Evolutionary conservation across 2,113 vertebrate genomes (phyloP).

Genomic region (Ifrita kowaldi): DNA sequence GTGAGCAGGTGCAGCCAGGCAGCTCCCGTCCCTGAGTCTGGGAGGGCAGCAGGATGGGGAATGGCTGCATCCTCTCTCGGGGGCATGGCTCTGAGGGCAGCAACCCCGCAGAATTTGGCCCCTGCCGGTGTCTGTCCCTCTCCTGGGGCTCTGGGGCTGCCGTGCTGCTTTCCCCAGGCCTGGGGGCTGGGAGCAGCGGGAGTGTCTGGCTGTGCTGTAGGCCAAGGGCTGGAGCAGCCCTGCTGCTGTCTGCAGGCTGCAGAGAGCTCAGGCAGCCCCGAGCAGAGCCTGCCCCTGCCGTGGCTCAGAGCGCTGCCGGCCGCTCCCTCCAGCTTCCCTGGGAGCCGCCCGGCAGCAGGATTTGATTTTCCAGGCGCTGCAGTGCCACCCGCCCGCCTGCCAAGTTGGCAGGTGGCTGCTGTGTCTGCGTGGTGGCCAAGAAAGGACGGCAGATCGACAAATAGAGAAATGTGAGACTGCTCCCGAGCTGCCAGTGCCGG

Average conservation of each 20-base stretch:
- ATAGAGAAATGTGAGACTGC: background rate
- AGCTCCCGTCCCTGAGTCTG: background rate
- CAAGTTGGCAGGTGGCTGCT: background rate
- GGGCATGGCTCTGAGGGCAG: background rate
- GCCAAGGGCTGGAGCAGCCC: background rate
- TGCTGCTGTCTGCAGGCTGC: background rate
- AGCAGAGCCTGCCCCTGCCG: background rate
- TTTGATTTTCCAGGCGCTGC: background rate
- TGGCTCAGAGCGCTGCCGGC: background rate
- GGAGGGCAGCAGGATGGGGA: background rate
- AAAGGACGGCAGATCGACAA: background rate
- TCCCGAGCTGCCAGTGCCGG: background rate
- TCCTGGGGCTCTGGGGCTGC: background rate
- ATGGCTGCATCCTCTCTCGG: background rate
- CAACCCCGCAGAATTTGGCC: background rate
- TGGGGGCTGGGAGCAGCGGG: background rate
- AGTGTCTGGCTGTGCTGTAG: background rate
- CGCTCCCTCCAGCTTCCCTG: slow-evolving; percentile 19
- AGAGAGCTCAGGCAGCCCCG: background rate
- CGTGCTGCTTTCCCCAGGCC: background rate
- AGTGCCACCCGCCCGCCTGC: background rate
- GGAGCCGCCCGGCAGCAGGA: background rate
- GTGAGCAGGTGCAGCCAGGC: background rate
- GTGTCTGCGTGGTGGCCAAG: background rate
- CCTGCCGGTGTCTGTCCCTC: fast-evolving